phyloP scores from a whole-genome alignment of 2,888 invertebrate species.

The Corythucha ciliata region DNA sequence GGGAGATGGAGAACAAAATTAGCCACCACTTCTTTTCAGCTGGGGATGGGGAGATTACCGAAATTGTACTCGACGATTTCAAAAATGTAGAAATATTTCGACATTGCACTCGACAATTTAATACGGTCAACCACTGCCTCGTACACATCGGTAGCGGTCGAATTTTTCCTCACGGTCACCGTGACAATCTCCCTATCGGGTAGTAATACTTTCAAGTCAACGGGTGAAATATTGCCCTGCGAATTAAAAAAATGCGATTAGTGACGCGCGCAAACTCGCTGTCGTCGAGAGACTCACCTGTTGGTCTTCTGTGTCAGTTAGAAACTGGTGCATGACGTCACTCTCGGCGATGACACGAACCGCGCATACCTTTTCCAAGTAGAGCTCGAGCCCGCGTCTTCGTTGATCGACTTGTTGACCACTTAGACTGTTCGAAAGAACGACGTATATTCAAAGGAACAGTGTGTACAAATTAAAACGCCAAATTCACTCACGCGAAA shows the following conservation, averaged over 20 bases:
- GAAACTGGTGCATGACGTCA: conserved; percentile 93
- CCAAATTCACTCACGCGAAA: conserved; percentile 54
- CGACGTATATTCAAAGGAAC: background rate
- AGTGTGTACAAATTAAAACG: background rate
- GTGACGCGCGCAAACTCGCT: background rate
- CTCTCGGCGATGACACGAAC: conserved; percentile 96
- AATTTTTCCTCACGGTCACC: conserved; percentile 78
- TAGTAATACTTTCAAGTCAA: conserved; percentile 62
- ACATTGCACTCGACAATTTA: conserved; percentile 65
- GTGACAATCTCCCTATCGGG: conserved; percentile 86
- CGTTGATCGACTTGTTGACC: conserved; percentile 95
- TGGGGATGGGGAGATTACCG: conserved; percentile 50
- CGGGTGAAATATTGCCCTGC: conserved; percentile 45
- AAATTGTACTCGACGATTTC: conserved; percentile 97
- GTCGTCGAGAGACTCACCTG: conserved; percentile 32
- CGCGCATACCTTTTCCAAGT: conserved; percentile 96
- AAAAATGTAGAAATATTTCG: conserved; percentile 89
- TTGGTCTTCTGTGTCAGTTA: conserved; percentile 84
- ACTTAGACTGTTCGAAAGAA: conserved; percentile 50
- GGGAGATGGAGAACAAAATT: background rate
- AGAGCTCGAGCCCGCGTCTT: conserved; percentile 89
- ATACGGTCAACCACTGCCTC: conserved; percentile 76
- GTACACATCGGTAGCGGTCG: conserved; percentile 85
- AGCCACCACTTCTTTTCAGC: background rate
- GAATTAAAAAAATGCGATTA: conserved; percentile 17